phyloP scores from a whole-genome alignment of 2,888 invertebrate genomes.

The Lasioglossum vierecki region DNA sequence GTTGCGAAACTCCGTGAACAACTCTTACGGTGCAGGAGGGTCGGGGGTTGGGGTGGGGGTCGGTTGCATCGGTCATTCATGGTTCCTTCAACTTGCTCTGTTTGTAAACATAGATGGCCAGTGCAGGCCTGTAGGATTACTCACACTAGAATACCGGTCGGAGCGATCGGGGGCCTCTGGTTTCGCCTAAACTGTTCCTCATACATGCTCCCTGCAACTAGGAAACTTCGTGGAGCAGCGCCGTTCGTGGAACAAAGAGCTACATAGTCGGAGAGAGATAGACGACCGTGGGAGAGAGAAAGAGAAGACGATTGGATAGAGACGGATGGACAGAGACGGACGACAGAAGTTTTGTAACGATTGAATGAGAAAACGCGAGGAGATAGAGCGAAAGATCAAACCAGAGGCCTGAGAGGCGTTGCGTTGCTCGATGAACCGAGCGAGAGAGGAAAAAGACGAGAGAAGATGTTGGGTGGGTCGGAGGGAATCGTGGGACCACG shows the following conservation, averaged over 20 bases:
- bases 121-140: slow-evolving; percentile 75
- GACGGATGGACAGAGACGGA: background rate
- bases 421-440: slow-evolving; percentile 44
- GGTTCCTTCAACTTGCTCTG: slow-evolving; percentile 78
- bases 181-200: slow-evolving; percentile 50
- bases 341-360: slow-evolving; percentile 34
- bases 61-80: slow-evolving; percentile 72
- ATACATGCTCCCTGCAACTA: slow-evolving; percentile 15
- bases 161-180: slow-evolving; percentile 35
- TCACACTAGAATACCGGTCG: slow-evolving; percentile 70
- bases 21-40: background rate
- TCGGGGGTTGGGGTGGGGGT: background rate
- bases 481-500: slow-evolving; percentile 67
- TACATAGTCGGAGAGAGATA: background rate
- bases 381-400: slow-evolving; percentile 40
- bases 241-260: slow-evolving; percentile 30
- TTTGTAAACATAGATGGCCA: slow-evolving; percentile 77
- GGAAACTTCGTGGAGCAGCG: slow-evolving; percentile 13
- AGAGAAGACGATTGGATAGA: background rate
- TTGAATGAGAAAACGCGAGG: slow-evolving; percentile 50
- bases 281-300: background rate
- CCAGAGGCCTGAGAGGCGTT: slow-evolving; percentile 31
- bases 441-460: slow-evolving; percentile 13
- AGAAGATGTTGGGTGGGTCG: slow-evolving; percentile 52
- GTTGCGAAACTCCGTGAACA: slow-evolving; percentile 9